These are phyloP conservation scores for Esperia sulphurella DNA, from an alignment of 2,888 invertebrate species.

Conservation along the genomic window DNA sequence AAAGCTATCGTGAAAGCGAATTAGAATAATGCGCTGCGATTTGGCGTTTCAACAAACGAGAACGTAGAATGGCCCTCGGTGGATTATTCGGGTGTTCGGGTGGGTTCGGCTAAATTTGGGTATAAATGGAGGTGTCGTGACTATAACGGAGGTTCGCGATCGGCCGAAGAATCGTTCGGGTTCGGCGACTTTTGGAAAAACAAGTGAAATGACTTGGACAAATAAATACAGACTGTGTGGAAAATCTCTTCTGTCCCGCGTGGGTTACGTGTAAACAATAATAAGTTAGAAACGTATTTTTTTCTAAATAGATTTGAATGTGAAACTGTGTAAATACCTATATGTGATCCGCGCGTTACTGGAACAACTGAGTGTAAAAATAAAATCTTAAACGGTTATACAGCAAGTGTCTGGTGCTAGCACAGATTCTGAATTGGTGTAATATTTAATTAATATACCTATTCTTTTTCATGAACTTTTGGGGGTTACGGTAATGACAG, in stretches of 20 bases:
- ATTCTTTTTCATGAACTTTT: too few relatives aligned
- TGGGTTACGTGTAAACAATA: too few relatives aligned
- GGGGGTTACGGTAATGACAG: too few relatives aligned
- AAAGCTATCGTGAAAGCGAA: constrained; percentile 74
- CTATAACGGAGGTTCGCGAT: constrained; percentile 43
- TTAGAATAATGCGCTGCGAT: constrained; percentile 78
- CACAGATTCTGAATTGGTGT: too few relatives aligned
- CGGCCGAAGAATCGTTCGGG: constrained; percentile 16
- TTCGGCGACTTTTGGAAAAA: constrained; percentile 6
- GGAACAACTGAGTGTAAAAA: too few relatives aligned
- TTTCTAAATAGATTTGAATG: too few relatives aligned
- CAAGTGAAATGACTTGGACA: constrained; percentile 14
- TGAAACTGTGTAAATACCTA: too few relatives aligned
- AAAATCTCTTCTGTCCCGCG: not conserved
- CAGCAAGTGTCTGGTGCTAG: too few relatives aligned
- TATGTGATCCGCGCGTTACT: too few relatives aligned
- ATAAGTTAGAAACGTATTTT: too few relatives aligned
- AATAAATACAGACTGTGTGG: not conserved
- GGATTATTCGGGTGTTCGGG: constrained; percentile 67
- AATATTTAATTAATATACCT: too few relatives aligned
- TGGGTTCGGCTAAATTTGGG: constrained; percentile 63
- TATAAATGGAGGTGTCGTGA: constrained; percentile 69
- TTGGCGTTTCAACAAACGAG: constrained; percentile 76
- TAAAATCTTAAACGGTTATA: too few relatives aligned
- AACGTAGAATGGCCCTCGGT: constrained; percentile 67